phyloP scores from a whole-genome alignment of 35 echinoderm and acorn worm species.

The Stichopus chloronotus region DNA sequence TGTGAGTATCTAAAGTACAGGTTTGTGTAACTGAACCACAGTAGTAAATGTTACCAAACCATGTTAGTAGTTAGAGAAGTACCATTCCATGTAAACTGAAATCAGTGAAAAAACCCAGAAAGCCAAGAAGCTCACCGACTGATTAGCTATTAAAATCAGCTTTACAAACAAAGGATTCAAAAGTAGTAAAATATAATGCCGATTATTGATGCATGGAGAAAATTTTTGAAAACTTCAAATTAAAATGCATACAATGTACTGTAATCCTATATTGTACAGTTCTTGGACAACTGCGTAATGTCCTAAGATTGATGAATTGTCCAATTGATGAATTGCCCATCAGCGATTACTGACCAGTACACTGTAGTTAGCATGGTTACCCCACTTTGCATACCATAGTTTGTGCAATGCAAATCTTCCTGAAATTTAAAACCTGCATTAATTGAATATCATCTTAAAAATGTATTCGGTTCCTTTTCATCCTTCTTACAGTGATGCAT shows the following conservation, averaged over 20 bases:
- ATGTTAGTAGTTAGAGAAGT: too few relatives aligned
- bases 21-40: too few relatives aligned
- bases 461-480: not conserved
- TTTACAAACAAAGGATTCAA: too few relatives aligned
- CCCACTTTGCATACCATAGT: not conserved
- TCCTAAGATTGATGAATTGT: too few relatives aligned
- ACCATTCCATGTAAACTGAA: too few relatives aligned
- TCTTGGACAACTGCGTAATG: too few relatives aligned
- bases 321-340: not conserved
- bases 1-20: too few relatives aligned
- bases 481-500: not conserved
- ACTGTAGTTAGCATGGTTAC: conserved; percentile 8
- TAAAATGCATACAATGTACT: not conserved
- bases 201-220: not conserved
- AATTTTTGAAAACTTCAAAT: not conserved
- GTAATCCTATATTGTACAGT: not conserved
- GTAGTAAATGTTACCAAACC: too few relatives aligned
- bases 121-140: too few relatives aligned
- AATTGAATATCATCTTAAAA: not conserved
- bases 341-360: not conserved
- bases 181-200: too few relatives aligned
- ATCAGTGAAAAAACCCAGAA: too few relatives aligned
- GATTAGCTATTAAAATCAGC: too few relatives aligned
- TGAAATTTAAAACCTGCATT: conserved; percentile 1
- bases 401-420: not conserved